Conservation (phyloP, 2,113 vertebrate species). For the Micronycteris hirsuta region DNA sequence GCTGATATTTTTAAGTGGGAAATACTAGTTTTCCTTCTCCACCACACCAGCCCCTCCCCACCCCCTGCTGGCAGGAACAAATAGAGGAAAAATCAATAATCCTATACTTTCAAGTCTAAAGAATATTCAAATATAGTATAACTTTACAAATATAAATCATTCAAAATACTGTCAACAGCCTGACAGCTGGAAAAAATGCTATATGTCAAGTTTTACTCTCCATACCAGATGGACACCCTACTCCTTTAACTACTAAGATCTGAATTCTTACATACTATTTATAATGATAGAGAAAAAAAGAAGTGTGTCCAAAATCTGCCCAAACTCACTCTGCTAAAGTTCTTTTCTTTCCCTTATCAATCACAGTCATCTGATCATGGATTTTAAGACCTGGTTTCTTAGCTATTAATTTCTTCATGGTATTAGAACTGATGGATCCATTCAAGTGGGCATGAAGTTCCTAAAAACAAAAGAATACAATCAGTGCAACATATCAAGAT, state of each 20-base stretch:
- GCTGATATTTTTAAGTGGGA: neutral
- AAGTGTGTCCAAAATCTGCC: neutral
- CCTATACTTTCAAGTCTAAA: conserved; percentile 16
- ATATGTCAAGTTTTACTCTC: neutral
- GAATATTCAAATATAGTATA: neutral
- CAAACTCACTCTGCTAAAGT: conserved; percentile 91
- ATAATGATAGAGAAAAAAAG: neutral
- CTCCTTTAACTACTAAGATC: conserved; percentile 44
- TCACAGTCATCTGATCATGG: conserved; percentile 88
- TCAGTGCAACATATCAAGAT: conserved; percentile 61
- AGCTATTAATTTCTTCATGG: conserved; percentile 90
- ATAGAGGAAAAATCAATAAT: neutral
- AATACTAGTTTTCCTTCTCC: neutral
- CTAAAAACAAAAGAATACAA: conserved; percentile 76
- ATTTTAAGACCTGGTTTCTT: conserved; percentile 91
- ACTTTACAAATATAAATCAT: conserved; percentile 36
- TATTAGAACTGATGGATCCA: conserved; percentile 91
- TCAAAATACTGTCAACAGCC: conserved; percentile 4
- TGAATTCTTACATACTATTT: conserved; percentile 38
- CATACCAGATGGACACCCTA: neutral
- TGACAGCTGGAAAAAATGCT: neutral
- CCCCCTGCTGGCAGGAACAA: neutral
- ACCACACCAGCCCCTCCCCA: neutral
- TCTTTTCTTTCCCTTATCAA: conserved; percentile 90
- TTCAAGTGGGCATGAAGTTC: conserved; percentile 98